phyloP scores from a whole-genome alignment of 37 sponge, comb jelly and placozoan genomes.

The Bolinopsis microptera region DNA sequence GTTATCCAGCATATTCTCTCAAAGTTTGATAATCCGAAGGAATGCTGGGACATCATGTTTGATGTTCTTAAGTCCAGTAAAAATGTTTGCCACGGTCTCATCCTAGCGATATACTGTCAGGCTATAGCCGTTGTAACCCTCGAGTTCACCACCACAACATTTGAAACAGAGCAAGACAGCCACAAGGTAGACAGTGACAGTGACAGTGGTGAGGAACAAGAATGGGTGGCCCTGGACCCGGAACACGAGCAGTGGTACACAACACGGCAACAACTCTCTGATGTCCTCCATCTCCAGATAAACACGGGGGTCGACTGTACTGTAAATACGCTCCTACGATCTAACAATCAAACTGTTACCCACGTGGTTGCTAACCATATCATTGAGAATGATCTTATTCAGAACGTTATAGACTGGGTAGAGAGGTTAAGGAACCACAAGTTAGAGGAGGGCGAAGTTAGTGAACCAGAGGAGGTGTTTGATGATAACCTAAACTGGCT shows the following conservation, averaged over 20 bases:
- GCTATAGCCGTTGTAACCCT: constrained; percentile 22
- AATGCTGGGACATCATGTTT: constrained; percentile 11
- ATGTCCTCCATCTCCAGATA: constrained; percentile 12
- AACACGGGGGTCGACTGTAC: constrained; percentile 8
- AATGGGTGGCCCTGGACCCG: constrained; percentile 8
- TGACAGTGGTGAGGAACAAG: not conserved
- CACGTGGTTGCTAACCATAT: constrained; percentile 26
- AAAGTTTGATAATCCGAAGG: not conserved
- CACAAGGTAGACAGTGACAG: not conserved
- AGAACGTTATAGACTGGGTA: constrained; percentile 39
- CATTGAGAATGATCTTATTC: constrained; percentile 20
- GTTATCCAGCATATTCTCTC: not conserved
- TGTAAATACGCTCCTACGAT: not conserved
- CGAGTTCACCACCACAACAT: not conserved
- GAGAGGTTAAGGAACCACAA: not conserved
- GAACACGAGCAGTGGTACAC: constrained; percentile 63
- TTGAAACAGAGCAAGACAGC: not conserved
- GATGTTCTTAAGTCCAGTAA: not conserved
- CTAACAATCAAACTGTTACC: not conserved
- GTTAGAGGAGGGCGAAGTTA: not conserved
- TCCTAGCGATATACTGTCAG: constrained; percentile 30
- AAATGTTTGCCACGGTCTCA: constrained; percentile 12
- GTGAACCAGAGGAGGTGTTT: not conserved
- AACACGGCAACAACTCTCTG: constrained; percentile 14
- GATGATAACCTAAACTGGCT: constrained; percentile 51